Evolutionary conservation across 2,113 vertebrate genomes (phyloP).

Genomic region (Eptesicus fuscus): DNA sequence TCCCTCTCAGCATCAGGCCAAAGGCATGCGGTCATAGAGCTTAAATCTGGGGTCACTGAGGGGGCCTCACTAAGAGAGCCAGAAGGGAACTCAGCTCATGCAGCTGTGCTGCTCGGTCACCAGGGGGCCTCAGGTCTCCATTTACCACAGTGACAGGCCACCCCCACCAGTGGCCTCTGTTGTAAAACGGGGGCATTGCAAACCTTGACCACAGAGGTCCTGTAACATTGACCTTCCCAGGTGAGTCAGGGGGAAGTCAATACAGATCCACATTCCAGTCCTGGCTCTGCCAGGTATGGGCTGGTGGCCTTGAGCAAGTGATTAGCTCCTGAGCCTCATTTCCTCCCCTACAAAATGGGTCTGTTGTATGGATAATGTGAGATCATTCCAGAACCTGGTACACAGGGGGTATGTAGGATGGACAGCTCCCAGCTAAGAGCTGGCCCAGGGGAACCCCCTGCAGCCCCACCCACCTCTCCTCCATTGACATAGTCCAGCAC

Average conservation of each 20-base stretch:
- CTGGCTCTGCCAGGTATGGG: not conserved
- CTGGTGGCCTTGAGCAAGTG: not conserved
- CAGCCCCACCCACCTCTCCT: constrained; percentile 88
- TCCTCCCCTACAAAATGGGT: not conserved
- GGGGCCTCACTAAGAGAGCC: not conserved
- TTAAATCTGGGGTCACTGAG: not conserved
- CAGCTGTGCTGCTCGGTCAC: not conserved
- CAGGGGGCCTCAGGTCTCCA: not conserved
- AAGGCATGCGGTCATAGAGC: not conserved
- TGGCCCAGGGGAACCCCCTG: not conserved
- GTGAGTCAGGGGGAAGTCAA: not conserved
- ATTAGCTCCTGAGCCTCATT: not conserved
- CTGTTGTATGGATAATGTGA: not conserved
- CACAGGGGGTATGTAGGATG: accelerated
- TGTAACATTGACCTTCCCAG: not conserved
- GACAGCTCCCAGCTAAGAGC: not conserved
- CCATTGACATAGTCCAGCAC: constrained; percentile 98
- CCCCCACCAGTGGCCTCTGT: not conserved
- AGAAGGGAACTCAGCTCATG: not conserved
- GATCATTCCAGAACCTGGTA: not conserved
- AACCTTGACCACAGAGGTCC: not conserved
- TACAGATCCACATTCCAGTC: not conserved
- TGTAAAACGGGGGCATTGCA: not conserved
- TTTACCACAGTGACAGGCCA: not conserved
- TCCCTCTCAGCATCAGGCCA: not conserved